Conservation (phyloP, 2,888 invertebrate genomes). For the Eristalis arbustorum region DNA sequence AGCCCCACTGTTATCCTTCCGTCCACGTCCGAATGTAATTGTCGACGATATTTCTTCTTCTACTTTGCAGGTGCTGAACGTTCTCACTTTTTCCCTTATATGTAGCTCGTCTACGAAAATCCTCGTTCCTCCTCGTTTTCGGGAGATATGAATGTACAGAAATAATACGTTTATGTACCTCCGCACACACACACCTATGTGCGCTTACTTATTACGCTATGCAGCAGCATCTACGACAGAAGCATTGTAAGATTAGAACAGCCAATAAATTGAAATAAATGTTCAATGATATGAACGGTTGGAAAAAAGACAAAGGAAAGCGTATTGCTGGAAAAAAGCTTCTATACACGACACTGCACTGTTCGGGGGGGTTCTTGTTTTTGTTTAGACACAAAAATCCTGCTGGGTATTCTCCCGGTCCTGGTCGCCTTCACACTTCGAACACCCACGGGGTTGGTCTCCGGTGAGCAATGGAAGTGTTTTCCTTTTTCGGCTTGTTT, state of each 20-base stretch:
- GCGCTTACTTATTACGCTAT: conserved; percentile 1
- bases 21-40: conserved; percentile 50
- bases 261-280: conserved; percentile 71
- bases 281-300: conserved; percentile 49
- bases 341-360: conserved; percentile 58
- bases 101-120: conserved; percentile 48
- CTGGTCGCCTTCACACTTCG: conserved; percentile 58
- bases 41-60: conserved; percentile 70
- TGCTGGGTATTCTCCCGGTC: conserved; percentile 49
- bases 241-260: conserved; percentile 65
- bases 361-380: conserved; percentile 27
- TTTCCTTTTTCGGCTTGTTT: background rate
- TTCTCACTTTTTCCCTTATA: conserved; percentile 23
- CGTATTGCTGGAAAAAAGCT: conserved; percentile 20
- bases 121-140: conserved; percentile 10
- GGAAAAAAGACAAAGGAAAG: conserved; percentile 3
- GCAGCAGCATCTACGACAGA: conserved; percentile 27
- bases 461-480: conserved; percentile 51
- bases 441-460: conserved; percentile 52
- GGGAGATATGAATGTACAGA: conserved; percentile 43
- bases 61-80: conserved; percentile 68
- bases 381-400: conserved; percentile 27
- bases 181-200: background rate
- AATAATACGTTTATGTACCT: background rate
- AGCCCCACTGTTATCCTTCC: conserved; percentile 30